phyloP scores from a whole-genome alignment of 2,888 invertebrate genomes.

The Erebia palarica region DNA sequence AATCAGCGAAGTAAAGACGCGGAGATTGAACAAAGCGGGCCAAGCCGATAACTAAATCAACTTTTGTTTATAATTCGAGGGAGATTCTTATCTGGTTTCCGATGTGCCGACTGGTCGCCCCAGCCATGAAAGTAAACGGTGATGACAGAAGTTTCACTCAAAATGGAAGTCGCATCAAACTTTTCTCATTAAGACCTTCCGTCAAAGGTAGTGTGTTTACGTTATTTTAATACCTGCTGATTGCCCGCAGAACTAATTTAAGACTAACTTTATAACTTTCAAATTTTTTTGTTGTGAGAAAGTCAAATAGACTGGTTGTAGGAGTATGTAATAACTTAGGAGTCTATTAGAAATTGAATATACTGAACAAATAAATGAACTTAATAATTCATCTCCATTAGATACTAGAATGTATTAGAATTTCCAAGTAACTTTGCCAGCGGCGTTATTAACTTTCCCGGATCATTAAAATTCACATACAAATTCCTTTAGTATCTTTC shows the following conservation, averaged over 20 bases:
- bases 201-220: conserved; percentile 77
- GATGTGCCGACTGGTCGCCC: conserved; percentile 54
- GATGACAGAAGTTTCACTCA: conserved; percentile 78
- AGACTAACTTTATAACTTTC: conserved; percentile 18
- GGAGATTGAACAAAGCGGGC: conserved; percentile 61
- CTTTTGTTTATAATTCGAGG: conserved; percentile 68
- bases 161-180: conserved; percentile 78
- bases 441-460: conserved; percentile 17
- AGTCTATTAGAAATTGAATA: neutral
- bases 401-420: conserved; percentile 1
- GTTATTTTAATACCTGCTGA: conserved; percentile 73
- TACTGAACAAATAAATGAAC: neutral
- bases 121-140: conserved; percentile 67
- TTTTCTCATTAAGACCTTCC: conserved; percentile 80
- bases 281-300: neutral
- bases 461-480: conserved; percentile 30
- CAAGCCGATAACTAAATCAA: conserved; percentile 63
- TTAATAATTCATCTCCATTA: conserved; percentile 13
- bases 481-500: conserved; percentile 4
- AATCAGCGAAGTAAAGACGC: conserved; percentile 59
- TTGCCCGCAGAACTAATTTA: conserved; percentile 61
- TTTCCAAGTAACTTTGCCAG: conserved; percentile 18
- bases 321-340: neutral
- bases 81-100: conserved; percentile 64
- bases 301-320: neutral